Evolutionary conservation across 2,888 invertebrate species (phyloP).

Genomic region (Brenthis ino): DNA sequence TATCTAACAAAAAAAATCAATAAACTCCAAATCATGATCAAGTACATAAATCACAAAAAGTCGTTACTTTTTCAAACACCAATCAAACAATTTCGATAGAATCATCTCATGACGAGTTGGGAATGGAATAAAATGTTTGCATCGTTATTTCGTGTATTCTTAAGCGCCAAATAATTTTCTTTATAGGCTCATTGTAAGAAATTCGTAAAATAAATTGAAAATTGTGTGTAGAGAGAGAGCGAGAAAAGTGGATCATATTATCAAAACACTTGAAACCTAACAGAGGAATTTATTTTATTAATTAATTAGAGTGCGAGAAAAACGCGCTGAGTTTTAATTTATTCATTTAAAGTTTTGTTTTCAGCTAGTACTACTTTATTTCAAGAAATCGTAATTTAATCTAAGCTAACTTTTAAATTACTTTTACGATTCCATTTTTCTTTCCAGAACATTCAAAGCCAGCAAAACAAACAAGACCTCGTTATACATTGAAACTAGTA

Average conservation of each 20-base stretch:
- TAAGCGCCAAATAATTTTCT: constrained; percentile 44
- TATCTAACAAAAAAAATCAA: constrained; percentile 9
- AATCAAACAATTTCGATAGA: constrained; percentile 37
- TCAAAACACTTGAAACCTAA: constrained; percentile 32
- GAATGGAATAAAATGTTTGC: constrained; percentile 48
- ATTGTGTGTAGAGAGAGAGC: constrained; percentile 43
- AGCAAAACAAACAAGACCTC: constrained; percentile 16
- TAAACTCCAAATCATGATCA: constrained; percentile 12
- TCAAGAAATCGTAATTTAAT: constrained; percentile 21
- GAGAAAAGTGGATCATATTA: constrained; percentile 42
- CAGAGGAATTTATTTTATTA: constrained; percentile 27
- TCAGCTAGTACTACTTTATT: constrained; percentile 25
- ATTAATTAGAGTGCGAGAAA: constrained; percentile 29
- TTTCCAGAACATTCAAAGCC: constrained; percentile 7
- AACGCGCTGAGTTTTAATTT: constrained; percentile 25
- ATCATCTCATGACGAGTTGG: constrained; percentile 37
- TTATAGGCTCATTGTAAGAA: constrained; percentile 48
- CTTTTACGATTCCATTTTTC: constrained; percentile 4
- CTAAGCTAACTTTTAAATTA: constrained; percentile 17
- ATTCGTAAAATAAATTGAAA: constrained; percentile 52
- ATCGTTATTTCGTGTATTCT: constrained; percentile 49
- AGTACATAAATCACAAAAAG: constrained; percentile 36
- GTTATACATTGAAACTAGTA: constrained; percentile 23
- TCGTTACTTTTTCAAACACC: constrained; percentile 40
- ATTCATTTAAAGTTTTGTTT: constrained; percentile 22